Base-by-base conservation (phyloP, 2,113 vertebrate genomes). In the Cyanoramphus novaezelandiae region DNA sequence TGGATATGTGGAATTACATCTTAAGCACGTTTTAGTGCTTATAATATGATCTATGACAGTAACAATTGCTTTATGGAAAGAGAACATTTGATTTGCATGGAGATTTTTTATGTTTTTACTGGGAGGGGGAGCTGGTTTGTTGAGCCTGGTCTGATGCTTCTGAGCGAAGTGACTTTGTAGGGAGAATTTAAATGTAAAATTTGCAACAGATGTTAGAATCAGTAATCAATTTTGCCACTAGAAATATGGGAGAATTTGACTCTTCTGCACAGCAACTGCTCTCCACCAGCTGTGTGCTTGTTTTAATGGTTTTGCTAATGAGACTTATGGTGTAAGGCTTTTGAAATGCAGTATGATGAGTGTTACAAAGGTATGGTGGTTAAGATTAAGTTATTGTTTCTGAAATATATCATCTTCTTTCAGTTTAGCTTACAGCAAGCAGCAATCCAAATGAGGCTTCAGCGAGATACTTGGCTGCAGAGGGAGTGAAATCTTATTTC, bases 171-270 rank as follows among this genome's bases (percentile, higher is more conserved):
- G 89, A 82, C 47, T 86, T 94, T 90, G 65, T 86, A 87, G 88
- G 39, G 62, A 90, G 92, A 97, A 90, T 91, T 91, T 90, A 82
- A 94, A 95, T 97, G 93, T 69, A 67, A 94, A 94, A 95, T 83
- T 69, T 97, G 60, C 80, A 94, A 43, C 96, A 95, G 94, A 93
- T 93, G 93, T 92, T 95, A 43, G 90, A 87, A 90, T 92, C 88
- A 33, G 92, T 90, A 97, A 97, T 97, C 91, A 95, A 86, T 95
- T 94, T 95, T 93, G 69, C 41, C 62, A 77, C 92, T 64, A 44
- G 93, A 92, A 96, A 94, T 97, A 92, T 60, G 84, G 86, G 83
- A 87, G 70, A 68, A 78, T 97, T 86, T 95, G 79, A 91, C 67
- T 96, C 65, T 83, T 70, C 67, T 93, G 94, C 53, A 44, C 75